Evolutionary conservation across 1,140 invertebrate genomes (phyloP), one percentile per base, ranked within the genome.

Genomic region (Hestina assimilis): DNA sequence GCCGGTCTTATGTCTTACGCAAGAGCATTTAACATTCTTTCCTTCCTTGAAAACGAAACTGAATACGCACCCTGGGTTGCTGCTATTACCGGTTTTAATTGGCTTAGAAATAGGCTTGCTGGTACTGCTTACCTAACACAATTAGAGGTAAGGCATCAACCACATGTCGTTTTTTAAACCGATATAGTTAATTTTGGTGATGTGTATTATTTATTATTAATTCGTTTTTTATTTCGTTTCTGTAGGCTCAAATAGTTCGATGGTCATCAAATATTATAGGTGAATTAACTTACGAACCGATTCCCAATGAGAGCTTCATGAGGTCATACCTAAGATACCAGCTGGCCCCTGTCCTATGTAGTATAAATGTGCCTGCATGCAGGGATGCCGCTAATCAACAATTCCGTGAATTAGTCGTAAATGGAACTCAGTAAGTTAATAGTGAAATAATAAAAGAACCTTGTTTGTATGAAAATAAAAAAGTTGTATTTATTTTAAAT

Each of bases 1-100:
- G 80, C 90, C 53, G 85, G 85, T 17, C 21, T 83, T 0, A 81
- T 91, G 55, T 58, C 65, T 2, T 92, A 93, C 51, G 66, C 66
- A 0, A 80, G 84, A 38, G 90, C 92, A 1, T 72, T 95, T 4
- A 84, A 91, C 1, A 83, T 93, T 21, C 83, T 91, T 0, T 84
- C 89, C 1, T 94, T 93, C 75, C 69, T 95, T 7, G 79, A 88
- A 51, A 82, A 90, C 15, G 93, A 94, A 73, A 90, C 76, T 3
- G 89, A 92, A 9, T 92, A 92, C 53, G 77, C 92, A 26, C 92
- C 93, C 0, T 95, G 94, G 93, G 83, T 90, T 2, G 81, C 93
- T 1, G 92, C 92, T 2, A 76, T 90, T 8, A 88, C 69, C 42
- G 87, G 83, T 11, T 89, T 92, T 45, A 77, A 69, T 17, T 90